Percentiles rank a stretch among this genome's conserved stretches.
Evolutionary conservation across 2,888 invertebrate genomes (phyloP).

Genomic region (Diaprepes abbreviatus): DNA sequence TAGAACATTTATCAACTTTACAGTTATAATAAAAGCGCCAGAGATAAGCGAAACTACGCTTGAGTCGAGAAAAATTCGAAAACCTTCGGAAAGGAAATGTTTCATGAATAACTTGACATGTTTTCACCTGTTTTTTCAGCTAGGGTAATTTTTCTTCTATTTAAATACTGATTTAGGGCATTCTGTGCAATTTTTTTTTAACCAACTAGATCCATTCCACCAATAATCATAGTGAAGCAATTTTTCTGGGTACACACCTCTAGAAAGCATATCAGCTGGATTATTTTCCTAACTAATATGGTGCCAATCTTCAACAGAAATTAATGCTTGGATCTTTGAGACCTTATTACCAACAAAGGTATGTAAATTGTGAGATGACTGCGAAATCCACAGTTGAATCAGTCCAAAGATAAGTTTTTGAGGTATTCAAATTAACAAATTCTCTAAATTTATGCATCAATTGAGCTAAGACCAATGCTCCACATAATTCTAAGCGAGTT

Average conservation of each 20-base stretch:
- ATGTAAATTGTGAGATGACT: conserved; percentile 20
- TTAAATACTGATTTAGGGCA: conserved; percentile 20
- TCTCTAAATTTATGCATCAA: conserved; percentile 18
- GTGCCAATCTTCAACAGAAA: conserved; percentile 18
- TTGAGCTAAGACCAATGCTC: too few relatives aligned
- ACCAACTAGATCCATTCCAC: conserved; percentile 44
- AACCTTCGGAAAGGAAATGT: too few relatives aligned
- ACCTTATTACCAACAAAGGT: conserved; percentile 42
- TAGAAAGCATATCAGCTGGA: conserved; percentile 39
- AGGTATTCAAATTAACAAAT: neutral
- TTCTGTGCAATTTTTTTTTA: neutral
- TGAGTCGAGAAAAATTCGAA: conserved; percentile 3
- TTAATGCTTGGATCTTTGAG: conserved; percentile 37
- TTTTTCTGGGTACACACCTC: too few relatives aligned
- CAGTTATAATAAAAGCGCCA: conserved; percentile 17
- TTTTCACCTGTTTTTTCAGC: too few relatives aligned
- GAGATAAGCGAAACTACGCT: conserved; percentile 10
- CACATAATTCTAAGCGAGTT: conserved; percentile 29
- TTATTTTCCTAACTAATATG: conserved; percentile 40
- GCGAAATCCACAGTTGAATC: conserved; percentile 32
- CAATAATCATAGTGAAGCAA: too few relatives aligned
- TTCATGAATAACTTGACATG: too few relatives aligned
- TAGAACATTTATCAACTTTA: neutral
- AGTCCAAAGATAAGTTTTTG: conserved; percentile 25
- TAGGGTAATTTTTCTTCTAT: too few relatives aligned